phyloP scores from a whole-genome alignment of 2,113 vertebrate genomes.

The Triplophysa tibetana region DNA sequence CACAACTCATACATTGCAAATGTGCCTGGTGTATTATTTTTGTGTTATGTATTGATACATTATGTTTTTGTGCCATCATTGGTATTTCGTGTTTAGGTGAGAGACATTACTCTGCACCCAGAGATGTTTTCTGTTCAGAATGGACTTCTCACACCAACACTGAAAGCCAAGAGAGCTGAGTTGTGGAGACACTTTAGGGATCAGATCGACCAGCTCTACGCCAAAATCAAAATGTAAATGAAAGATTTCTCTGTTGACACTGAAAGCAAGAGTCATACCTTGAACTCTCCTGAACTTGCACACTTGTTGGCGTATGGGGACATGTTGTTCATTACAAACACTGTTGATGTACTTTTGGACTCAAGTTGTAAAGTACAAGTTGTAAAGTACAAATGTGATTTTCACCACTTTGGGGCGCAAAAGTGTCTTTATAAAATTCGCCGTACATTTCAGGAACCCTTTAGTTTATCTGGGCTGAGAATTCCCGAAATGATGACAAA shows the following conservation, averaged over 20 bases:
- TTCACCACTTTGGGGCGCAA: constrained; percentile 25
- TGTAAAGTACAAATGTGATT: neutral
- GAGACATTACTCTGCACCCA: constrained; percentile 79
- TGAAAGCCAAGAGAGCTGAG: constrained; percentile 90
- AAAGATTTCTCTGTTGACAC: neutral
- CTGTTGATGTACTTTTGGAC: neutral
- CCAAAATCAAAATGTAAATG: constrained; percentile 82
- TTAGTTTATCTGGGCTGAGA: neutral
- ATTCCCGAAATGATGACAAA: neutral
- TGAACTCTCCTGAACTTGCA: neutral
- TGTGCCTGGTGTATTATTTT: neutral
- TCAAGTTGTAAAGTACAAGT: neutral
- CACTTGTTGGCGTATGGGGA: neutral
- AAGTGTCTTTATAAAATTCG: neutral
- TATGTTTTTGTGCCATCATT: neutral
- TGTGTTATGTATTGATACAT: neutral
- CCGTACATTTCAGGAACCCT: neutral
- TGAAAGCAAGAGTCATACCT: neutral
- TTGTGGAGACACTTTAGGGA: constrained; percentile 82
- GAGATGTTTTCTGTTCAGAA: constrained; percentile 93
- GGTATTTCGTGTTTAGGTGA: constrained; percentile 73
- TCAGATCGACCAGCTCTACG: constrained; percentile 88
- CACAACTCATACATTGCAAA: neutral
- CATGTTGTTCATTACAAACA: constrained; percentile 46
- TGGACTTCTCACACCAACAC: constrained; percentile 90